A percentile compares a stretch with the other conserved stretches of the same genome.
Conservation (phyloP, 2,888 invertebrate species). For the Ethmia dodecea region DNA sequence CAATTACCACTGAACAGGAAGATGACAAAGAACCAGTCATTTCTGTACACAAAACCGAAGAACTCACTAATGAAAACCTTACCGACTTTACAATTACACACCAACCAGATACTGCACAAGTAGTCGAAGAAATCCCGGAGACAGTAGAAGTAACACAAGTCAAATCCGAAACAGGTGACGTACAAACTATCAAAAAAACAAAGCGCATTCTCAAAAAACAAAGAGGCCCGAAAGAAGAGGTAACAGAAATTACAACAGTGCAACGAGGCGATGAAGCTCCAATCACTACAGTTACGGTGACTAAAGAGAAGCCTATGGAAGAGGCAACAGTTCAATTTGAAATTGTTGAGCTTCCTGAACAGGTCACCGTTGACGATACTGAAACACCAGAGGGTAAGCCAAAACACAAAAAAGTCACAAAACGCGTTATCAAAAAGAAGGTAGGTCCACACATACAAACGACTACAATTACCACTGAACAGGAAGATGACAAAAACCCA, state of each 20-base stretch:
- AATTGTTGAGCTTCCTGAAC: constrained; percentile 33
- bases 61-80: constrained; percentile 29
- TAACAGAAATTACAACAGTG: constrained; percentile 22
- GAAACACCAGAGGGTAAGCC: constrained; percentile 33
- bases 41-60: constrained; percentile 30
- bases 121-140: constrained; percentile 31
- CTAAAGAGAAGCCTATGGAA: constrained; percentile 18
- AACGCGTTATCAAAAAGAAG: constrained; percentile 32
- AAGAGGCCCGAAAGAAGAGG: constrained; percentile 13
- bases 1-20: constrained; percentile 24
- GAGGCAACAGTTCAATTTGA: constrained; percentile 37
- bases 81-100: no score
- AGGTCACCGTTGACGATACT: constrained; percentile 34
- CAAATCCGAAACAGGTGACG: constrained; percentile 15
- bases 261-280: constrained; percentile 18
- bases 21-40: constrained; percentile 34
- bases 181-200: constrained; percentile 17
- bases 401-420: constrained; percentile 28
- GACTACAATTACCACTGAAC: constrained; percentile 19
- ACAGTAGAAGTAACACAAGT: constrained; percentile 25
- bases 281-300: constrained; percentile 21
- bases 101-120: constrained; percentile 7
- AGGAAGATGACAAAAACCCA: constrained; percentile 34
- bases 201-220: constrained; percentile 26
- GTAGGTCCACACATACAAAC: constrained; percentile 29